phyloP scores from a whole-genome alignment of 2,113 vertebrate genomes.

The Mystacornis crossleyi region DNA sequence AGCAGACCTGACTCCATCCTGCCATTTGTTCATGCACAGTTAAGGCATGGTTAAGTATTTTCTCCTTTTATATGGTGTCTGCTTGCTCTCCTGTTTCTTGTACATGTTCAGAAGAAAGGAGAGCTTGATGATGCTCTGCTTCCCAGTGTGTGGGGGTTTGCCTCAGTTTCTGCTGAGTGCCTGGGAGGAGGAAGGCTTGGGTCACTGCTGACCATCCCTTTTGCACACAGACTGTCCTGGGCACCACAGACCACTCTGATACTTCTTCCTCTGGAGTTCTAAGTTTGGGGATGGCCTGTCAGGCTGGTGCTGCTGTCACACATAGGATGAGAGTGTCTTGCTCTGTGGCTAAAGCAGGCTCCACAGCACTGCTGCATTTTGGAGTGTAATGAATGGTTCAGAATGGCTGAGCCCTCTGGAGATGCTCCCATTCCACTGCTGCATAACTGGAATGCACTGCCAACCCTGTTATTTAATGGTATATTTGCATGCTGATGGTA shows the following conservation, averaged over 20 bases:
- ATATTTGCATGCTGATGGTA: not conserved
- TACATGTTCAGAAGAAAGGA: not conserved
- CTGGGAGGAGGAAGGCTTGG: not conserved
- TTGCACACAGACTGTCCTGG: not conserved
- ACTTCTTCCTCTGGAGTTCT: not conserved
- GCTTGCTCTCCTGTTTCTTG: not conserved
- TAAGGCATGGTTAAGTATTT: not conserved
- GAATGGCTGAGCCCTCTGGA: not conserved
- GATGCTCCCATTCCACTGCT: not conserved
- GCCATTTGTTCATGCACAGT: not conserved
- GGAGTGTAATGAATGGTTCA: not conserved
- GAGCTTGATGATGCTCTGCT: not conserved
- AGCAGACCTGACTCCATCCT: not conserved
- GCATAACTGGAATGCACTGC: not conserved
- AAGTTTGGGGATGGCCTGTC: not conserved
- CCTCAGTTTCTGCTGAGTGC: not conserved
- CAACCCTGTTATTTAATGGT: not conserved
- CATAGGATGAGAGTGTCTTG: not conserved
- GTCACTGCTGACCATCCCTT: not conserved
- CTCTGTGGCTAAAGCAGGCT: not conserved
- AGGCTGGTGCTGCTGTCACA: not conserved
- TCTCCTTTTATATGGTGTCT: not conserved
- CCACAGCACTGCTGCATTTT: not conserved
- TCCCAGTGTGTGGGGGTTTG: not conserved
- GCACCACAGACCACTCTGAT: not conserved